These are phyloP conservation scores for Bovichtus variegatus DNA, from an alignment of 2,797 vertebrate genomes.

Conservation along the genomic window DNA sequence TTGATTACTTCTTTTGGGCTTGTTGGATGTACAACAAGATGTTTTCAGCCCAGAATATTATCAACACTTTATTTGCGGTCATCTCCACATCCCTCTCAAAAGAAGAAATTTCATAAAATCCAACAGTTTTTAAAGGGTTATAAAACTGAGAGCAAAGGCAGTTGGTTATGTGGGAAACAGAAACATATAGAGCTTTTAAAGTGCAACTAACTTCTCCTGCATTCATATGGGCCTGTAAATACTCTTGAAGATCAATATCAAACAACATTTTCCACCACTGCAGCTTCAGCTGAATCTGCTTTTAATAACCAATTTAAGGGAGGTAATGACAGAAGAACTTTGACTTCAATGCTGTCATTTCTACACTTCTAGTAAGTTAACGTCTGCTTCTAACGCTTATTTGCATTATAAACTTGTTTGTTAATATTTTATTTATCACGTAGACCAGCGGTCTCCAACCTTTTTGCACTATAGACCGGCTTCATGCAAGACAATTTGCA, in stretches of 20 bases:
- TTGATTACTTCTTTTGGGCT: constrained; percentile 2
- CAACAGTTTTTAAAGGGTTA: background rate
- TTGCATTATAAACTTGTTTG: background rate
- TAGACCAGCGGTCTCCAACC: too few species aligned
- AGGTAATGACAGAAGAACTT: background rate
- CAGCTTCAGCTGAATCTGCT: background rate
- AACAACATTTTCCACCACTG: background rate
- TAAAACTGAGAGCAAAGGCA: constrained; percentile 9
- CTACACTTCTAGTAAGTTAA: background rate
- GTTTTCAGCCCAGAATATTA: background rate
- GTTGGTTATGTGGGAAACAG: background rate
- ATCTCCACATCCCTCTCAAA: background rate
- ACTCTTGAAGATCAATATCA: background rate
- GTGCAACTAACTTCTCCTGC: background rate
- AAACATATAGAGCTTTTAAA: constrained; percentile 10
- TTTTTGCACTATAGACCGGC: too few species aligned
- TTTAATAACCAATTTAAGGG: background rate
- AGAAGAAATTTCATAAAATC: background rate
- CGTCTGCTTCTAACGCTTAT: background rate
- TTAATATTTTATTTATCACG: too few species aligned
- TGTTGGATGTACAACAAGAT: background rate
- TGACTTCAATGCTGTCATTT: background rate
- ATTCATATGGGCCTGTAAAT: background rate
- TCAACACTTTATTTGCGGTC: background rate
- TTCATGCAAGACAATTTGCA: too few species aligned